Percentiles rank a stretch among this genome's conserved stretches.
phyloP scores from a whole-genome alignment of 23 tunicate genomes.

The Halocynthia roretzi region DNA sequence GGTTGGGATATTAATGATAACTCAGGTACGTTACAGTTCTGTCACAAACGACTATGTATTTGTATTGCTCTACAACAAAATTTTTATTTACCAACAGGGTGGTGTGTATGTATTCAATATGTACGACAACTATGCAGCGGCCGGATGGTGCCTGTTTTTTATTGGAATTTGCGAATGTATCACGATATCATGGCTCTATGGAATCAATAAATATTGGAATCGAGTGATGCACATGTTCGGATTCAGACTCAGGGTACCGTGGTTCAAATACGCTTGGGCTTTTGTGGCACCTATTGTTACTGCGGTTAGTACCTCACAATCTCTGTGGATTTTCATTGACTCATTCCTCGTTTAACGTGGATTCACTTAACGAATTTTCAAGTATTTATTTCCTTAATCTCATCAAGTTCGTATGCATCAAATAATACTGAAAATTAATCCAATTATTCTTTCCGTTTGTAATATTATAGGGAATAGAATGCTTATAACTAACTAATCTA shows the following conservation, averaged over 20 bases:
- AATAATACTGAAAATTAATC: no score
- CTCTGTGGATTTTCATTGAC: no score
- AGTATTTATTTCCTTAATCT: not conserved
- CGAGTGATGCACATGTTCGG: slow-evolving; percentile 56
- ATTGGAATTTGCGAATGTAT: slow-evolving; percentile 54
- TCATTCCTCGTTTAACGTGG: no score
- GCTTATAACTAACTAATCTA: not conserved
- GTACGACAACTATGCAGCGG: slow-evolving; percentile 77
- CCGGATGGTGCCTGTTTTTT: slow-evolving; percentile 69
- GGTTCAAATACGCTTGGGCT: slow-evolving; percentile 67
- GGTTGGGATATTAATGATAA: slow-evolving; percentile 45
- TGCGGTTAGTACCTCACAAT: slow-evolving; percentile 9
- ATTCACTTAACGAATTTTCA: not conserved
- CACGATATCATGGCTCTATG: slow-evolving; percentile 45
- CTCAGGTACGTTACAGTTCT: slow-evolving; percentile 32
- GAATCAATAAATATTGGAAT: slow-evolving; percentile 48
- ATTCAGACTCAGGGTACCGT: slow-evolving; percentile 50
- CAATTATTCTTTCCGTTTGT: not conserved
- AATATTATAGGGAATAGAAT: not conserved
- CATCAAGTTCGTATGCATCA: no score
- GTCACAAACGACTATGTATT: not conserved
- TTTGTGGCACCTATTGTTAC: slow-evolving; percentile 32
- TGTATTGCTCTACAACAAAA: not conserved
- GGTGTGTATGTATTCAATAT: slow-evolving; percentile 69
- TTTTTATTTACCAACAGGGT: slow-evolving; percentile 27